Percentiles rank a stretch among this genome's conserved stretches.
phyloP scores from a whole-genome alignment of 2,888 invertebrate species.

The Heteromurus nitidus region DNA sequence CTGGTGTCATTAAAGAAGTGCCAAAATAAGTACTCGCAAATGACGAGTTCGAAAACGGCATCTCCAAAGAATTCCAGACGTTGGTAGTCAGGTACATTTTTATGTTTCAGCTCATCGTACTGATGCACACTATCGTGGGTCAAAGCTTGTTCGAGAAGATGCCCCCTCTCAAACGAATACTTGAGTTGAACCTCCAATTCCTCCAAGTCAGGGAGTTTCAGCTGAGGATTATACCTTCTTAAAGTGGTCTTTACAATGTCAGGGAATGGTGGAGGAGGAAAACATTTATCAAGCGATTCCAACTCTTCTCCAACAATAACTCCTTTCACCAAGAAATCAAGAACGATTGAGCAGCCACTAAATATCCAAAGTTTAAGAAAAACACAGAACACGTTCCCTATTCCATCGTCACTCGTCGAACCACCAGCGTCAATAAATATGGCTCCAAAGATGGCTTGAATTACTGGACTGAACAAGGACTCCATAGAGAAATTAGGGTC shows the following conservation, averaged over 20 bases:
- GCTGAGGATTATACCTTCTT: not conserved
- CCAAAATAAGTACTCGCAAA: conserved; percentile 33
- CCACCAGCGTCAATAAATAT: conserved; percentile 18
- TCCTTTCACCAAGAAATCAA: not conserved
- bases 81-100: conserved; percentile 3
- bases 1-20: conserved; percentile 7
- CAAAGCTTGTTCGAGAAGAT: not conserved
- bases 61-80: conserved; percentile 10
- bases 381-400: not conserved
- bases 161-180: not conserved
- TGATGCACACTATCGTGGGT: conserved; percentile 1
- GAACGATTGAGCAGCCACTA: not conserved
- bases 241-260: not conserved
- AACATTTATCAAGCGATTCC: not conserved
- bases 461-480: not conserved
- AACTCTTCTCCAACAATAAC: not conserved
- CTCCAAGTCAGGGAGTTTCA: not conserved
- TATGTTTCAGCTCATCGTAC: not conserved
- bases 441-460: conserved; percentile 29
- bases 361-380: not conserved
- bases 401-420: not conserved
- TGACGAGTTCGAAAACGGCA: conserved; percentile 14
- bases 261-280: not conserved
- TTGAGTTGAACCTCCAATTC: not conserved
- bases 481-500: not conserved